A percentile compares a stretch with the other conserved stretches of the same genome.
phyloP scores from a whole-genome alignment of 2,888 invertebrate species.

The Drosophila colorata region DNA sequence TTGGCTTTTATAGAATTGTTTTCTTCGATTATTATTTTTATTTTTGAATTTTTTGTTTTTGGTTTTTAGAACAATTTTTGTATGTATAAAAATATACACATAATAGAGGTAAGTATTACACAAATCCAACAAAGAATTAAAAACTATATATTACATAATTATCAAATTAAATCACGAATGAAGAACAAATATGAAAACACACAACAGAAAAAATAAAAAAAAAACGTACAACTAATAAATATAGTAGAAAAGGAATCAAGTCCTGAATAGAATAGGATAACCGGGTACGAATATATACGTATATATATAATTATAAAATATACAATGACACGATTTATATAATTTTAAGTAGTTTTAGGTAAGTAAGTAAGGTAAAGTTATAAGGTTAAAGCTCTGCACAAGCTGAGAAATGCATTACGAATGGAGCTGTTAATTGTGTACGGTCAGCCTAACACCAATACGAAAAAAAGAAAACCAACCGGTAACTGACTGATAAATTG shows the following conservation, averaged over 20 bases:
- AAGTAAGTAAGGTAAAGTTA: slow-evolving; percentile 15
- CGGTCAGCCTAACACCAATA: slow-evolving; percentile 7
- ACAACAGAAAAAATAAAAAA: slow-evolving; percentile 17
- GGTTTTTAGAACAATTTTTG: slow-evolving; percentile 30
- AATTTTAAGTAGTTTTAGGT: slow-evolving; percentile 23
- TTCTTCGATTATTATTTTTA: slow-evolving; percentile 22
- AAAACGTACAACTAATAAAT: slow-evolving; percentile 39
- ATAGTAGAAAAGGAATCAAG: slow-evolving; percentile 48
- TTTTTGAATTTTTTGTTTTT: slow-evolving; percentile 24
- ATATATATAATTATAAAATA: slow-evolving; percentile 47
- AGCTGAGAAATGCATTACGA: slow-evolving; percentile 45
- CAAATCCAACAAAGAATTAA: slow-evolving; percentile 48
- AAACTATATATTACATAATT: slow-evolving; percentile 43
- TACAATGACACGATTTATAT: slow-evolving; percentile 69
- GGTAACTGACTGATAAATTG: slow-evolving; percentile 3
- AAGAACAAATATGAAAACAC: slow-evolving; percentile 35
- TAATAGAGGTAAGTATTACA: slow-evolving; percentile 56
- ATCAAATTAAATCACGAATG: slow-evolving; percentile 54
- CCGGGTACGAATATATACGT: slow-evolving; percentile 54
- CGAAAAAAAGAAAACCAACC: neutral
- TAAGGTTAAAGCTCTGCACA: slow-evolving; percentile 50
- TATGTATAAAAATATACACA: slow-evolving; percentile 31
- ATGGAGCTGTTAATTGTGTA: slow-evolving; percentile 24
- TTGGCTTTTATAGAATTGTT: slow-evolving; percentile 22
- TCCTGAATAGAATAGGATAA: slow-evolving; percentile 49